Evolutionary conservation across 1,140 invertebrate species (phyloP).

Genomic region (Drosophila suzukii): DNA sequence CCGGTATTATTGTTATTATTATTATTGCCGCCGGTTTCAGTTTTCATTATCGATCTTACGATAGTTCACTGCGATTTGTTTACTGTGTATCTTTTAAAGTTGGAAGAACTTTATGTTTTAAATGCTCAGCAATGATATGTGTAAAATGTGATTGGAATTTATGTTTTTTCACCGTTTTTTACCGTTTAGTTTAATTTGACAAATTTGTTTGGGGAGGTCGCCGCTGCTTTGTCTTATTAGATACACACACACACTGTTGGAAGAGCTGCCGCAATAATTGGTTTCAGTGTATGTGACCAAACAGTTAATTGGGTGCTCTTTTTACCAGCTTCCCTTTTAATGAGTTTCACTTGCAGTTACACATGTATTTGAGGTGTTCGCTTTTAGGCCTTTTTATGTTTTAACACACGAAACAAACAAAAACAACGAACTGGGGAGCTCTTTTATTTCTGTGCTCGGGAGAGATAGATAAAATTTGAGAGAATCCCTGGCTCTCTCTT

Average conservation of each 20-base stretch:
- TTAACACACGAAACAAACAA: conserved; percentile 52
- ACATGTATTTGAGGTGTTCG: conserved; percentile 44
- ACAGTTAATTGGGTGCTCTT: conserved; percentile 36
- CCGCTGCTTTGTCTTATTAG: conserved; percentile 19
- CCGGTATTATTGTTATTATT: conserved; percentile 50
- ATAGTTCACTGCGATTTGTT: conserved; percentile 6
- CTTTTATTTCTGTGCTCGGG: conserved; percentile 43
- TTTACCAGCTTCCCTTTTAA: conserved; percentile 34
- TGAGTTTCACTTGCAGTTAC: conserved; percentile 58
- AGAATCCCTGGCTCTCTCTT: conserved; percentile 18
- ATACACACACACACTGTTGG: conserved; percentile 22
- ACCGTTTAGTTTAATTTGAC: conserved; percentile 3
- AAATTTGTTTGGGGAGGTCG: conserved; percentile 18
- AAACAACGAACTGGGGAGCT: conserved; percentile 50
- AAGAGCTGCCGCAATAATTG: neutral
- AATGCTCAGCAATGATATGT: conserved; percentile 38
- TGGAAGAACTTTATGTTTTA: neutral
- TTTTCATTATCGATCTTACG: conserved; percentile 70
- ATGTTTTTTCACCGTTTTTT: too few species aligned
- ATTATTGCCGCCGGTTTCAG: conserved; percentile 62
- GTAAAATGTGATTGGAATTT: conserved; percentile 8
- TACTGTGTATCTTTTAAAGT: conserved; percentile 10
- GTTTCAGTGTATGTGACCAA: conserved; percentile 12
- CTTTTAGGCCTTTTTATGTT: conserved; percentile 27
- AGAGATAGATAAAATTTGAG: conserved; percentile 17